Base-by-base conservation (phyloP, 1,140 invertebrate species). In the Bombyx mori region DNA sequence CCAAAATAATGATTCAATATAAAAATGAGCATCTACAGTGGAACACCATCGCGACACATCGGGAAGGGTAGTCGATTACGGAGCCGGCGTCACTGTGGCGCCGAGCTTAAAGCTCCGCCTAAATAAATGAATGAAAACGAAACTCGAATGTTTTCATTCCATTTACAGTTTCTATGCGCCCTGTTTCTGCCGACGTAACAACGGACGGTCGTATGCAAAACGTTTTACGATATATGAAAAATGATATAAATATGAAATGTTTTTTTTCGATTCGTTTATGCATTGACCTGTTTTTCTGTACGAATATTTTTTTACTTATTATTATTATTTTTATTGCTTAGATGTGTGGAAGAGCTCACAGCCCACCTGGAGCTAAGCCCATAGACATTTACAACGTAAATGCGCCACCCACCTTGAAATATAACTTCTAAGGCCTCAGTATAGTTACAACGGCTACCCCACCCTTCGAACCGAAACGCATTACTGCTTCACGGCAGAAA, bases 121-220 rank as follows among this genome's bases (percentile, higher is more conserved):
- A 86, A 86, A 83, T 85, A 82, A 85, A 82, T 80, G 75, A 80
- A 80, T 81, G 79, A 83, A 83, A 86, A 82, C 75, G 76, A 78
- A 82, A 79, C 79, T 82, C 73, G 61, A 75, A 79, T 79, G 80
- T 82, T 86, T 86, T 86, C 77, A 76, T 83, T 86, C 72, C 79
- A 82, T 83, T 83, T 85, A 73, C 71, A 71, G 63, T 79, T 75
- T 75, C 78, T 76, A 78, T 79, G 66, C 71, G 67, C 71, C 62
- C 69, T 52, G 56, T 60, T 62, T 65, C 63, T 60, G 63, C 56
- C 56, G 49, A 57, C 48, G 48, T 18, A 12, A 7, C 48, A 47
- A 56, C 59, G 67, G 56, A 71, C 52, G 66, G 68, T 56, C 42
- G 55, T 60, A 68, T 73, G 66, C 71, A 63, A 67, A 68, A 53